Conservation (phyloP, 2,113 vertebrate species). For the Solea solea region DNA sequence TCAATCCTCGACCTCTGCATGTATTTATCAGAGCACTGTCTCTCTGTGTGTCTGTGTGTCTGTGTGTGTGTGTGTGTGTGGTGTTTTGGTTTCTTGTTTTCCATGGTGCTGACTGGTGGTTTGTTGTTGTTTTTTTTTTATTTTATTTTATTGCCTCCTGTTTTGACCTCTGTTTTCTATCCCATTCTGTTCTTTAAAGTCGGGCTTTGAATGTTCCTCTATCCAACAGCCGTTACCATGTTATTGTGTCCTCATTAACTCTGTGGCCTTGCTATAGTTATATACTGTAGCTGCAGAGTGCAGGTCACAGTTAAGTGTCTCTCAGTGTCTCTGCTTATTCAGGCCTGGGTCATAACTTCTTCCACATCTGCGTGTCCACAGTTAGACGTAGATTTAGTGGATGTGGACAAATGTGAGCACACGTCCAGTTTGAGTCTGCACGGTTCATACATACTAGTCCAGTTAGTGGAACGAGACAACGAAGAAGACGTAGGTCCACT, state of each 20-base stretch:
- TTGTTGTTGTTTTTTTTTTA: not conserved
- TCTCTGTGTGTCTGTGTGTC: slow-evolving; percentile 14
- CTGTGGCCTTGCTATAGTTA: slow-evolving; percentile 38
- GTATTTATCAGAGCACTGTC: slow-evolving; percentile 55
- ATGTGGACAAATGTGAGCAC: too few relatives aligned
- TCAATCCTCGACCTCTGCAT: slow-evolving; percentile 59
- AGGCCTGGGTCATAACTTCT: too few relatives aligned
- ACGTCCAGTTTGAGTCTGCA: too few relatives aligned
- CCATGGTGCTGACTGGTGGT: slow-evolving; percentile 40
- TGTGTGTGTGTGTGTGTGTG: slow-evolving; percentile 16
- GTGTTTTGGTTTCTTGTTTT: slow-evolving; percentile 46
- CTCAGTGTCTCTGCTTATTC: slow-evolving; percentile 17
- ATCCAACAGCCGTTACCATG: slow-evolving; percentile 18
- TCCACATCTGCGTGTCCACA: too few relatives aligned
- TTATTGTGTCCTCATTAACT: slow-evolving; percentile 33
- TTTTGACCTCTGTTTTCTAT: slow-evolving; percentile 13
- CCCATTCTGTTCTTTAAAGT: slow-evolving; percentile 20
- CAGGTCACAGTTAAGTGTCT: not conserved
- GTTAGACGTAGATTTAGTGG: too few relatives aligned
- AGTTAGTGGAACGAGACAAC: too few relatives aligned
- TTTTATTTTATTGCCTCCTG: slow-evolving; percentile 9
- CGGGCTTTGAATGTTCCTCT: slow-evolving; percentile 37
- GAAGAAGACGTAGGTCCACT: too few relatives aligned
- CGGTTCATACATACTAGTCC: too few relatives aligned
- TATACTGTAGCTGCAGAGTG: too few relatives aligned